phyloP scores from a whole-genome alignment of 2,113 vertebrate genomes.

The Seriola aureovittata region DNA sequence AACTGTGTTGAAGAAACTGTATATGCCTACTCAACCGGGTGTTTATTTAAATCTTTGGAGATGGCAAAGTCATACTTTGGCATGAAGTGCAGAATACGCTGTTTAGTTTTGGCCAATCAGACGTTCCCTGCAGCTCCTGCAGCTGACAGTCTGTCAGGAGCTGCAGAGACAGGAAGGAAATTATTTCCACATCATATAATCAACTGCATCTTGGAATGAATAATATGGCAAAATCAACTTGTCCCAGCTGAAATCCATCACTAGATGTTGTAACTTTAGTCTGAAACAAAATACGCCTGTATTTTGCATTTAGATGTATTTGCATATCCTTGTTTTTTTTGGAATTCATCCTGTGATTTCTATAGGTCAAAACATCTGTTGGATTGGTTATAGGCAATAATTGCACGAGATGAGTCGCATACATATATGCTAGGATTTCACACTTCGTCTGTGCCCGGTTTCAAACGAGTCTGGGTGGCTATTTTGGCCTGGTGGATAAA shows the following conservation, averaged over 20 bases:
- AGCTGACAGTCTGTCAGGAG: constrained; percentile 31
- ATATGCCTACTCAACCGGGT: constrained; percentile 35
- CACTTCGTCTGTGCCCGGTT: constrained; percentile 8
- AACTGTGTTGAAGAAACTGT: constrained; percentile 51
- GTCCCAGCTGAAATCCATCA: constrained; percentile 33
- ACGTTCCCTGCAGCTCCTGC: constrained; percentile 10
- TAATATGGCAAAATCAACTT: constrained; percentile 15
- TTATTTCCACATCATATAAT: constrained; percentile 43
- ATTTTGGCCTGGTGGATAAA: constrained; percentile 55
- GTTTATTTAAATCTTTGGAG: constrained; percentile 69
- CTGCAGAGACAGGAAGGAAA: constrained; percentile 44
- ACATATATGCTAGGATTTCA: constrained; percentile 16
- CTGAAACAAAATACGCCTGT: neutral
- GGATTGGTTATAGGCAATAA: neutral
- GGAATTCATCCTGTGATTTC: neutral
- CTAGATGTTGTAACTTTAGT: neutral
- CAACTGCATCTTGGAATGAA: constrained; percentile 3
- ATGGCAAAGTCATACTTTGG: constrained; percentile 50
- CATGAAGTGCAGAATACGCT: constrained; percentile 28
- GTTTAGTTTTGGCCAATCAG: constrained; percentile 38
- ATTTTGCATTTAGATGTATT: neutral
- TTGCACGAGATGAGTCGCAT: neutral
- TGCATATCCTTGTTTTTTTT: neutral
- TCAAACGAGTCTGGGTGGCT: constrained; percentile 19
- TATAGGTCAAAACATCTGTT: neutral